Evolutionary conservation across 2,797 vertebrate genomes (phyloP), one percentile per base, ranked within the genome.

Genomic region (Urosaurus nigricauda): DNA sequence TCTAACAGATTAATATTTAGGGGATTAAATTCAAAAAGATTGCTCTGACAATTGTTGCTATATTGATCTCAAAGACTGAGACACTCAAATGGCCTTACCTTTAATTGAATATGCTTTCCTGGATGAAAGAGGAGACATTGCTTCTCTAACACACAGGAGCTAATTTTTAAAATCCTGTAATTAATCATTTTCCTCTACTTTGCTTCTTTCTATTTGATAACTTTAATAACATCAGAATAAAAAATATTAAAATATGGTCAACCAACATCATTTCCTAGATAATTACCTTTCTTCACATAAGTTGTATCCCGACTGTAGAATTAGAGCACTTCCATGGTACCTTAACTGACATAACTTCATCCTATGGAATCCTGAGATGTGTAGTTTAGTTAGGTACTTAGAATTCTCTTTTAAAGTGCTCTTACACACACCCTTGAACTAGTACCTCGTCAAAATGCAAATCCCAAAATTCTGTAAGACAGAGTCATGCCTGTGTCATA

Each of bases 251-350:
- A 0, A 86, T 73, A 32, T 14, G 29, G 24, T 0, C 51, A 2
- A 79, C 78, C 86, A 70, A 65, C n/a, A 90, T 87, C 90, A 91
- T 90, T 79, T 89, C 65, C 81, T 89, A 14, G 68, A 84, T 51
- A 74, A 91, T 84, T 32, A 87, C 1, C 37, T 8, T 87, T 79
- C 8, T 89, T 88, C 73, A 89, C 9, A 89, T 77, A 43, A 35
- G 12, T 3, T 35, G n/a, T 32, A n/a, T n/a, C n/a, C n/a, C n/a
- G 4, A 71, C 13, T 71, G 32, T 71, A 35, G 32, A 65, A 65
- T 65, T 65, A 65, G 0, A 65, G 26, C 63, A 29, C 6, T 29
- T 65, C 11, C 8, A 65, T 26, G 63, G 9, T 68, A 68, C 8
- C 26, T 65, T 68, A 29, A 68, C 7, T 68, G 26, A 29, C 65